Percentiles rank a stretch among this genome's conserved stretches.
Evolutionary conservation across 2,113 vertebrate genomes (phyloP).

Genomic region (Rafetus swinhoei): DNA sequence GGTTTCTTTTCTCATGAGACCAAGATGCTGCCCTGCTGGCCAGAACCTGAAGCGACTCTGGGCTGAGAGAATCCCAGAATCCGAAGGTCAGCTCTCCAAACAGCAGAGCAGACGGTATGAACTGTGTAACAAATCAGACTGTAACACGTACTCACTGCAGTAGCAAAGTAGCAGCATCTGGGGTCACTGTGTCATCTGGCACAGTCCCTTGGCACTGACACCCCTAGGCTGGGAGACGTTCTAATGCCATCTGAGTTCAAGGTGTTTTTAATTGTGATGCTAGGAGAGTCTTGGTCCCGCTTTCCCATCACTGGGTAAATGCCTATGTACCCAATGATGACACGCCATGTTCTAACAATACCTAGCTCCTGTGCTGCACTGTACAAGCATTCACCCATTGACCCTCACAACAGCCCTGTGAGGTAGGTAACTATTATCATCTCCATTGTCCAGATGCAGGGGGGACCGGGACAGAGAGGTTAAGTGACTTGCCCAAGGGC

Average conservation of each 20-base stretch:
- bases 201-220: not conserved
- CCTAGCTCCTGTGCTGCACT: not conserved
- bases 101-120: not conserved
- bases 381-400: not conserved
- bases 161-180: not conserved
- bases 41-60: not conserved
- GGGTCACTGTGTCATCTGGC: not conserved
- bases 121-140: not conserved
- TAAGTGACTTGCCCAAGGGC: not conserved
- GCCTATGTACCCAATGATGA: not conserved
- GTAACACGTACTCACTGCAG: not conserved
- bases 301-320: not conserved
- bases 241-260: not conserved
- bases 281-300: not conserved
- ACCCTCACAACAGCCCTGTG: not conserved
- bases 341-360: not conserved
- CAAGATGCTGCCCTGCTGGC: not conserved
- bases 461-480: not conserved
- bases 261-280: not conserved
- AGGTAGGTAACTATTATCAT: not conserved
- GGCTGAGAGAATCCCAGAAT: not conserved
- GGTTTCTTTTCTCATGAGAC: not conserved
- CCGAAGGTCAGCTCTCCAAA: not conserved
- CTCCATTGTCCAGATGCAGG: not conserved
- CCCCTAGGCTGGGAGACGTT: not conserved